Base-by-base conservation (phyloP, 2,797 vertebrate species). In the Falco novaeseelandiae region DNA sequence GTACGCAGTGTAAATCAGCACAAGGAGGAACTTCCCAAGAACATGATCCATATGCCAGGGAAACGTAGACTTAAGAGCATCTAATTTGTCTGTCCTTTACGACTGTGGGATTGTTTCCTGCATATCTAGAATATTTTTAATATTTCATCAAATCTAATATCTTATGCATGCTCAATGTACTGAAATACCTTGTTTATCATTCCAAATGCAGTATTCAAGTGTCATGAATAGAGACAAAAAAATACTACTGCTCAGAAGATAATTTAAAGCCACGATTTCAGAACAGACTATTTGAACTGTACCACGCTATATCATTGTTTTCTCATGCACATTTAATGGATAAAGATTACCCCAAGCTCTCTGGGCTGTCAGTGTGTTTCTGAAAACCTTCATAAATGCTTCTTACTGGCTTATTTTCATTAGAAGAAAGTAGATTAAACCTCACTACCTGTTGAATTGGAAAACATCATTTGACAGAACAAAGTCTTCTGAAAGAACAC, bases 391-490 rank as follows among this genome's bases (percentile, higher is more conserved):
- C 44, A 36, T 76, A 89, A 94, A 59, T 79, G 44, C 66, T 69
- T 78, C 67, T 76, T 58, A 58, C 34, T 72, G 72, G 34, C 23
- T 86, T 67, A n/a, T 83, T 90, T 83, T 83, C 78, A 59, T 83
- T 65, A 81, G 72, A 72, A 92, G 67, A 76, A 89, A 44, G 30
- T 58, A 88, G 46, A 42, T 81, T 81, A 87, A 91, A 71, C 71
- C 23, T 87, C 29, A 46, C 48, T 85, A 51, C 49, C 57, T 83
- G 57, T 80, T 94, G 71, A 54, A 0, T 63, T 93, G 87, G 74
- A 85, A 89, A 93, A 86, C 62, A 61, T 48, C 11, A 36, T 86
- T 86, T 88, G 79, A 91, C 42, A 81, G 90, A 92, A 89, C 65
- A 79, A 80, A 91, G 58, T 94, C 55, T 90, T 81, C 79, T 88